Base-by-base conservation (phyloP, 1,140 invertebrate genomes). In the Procambarus virginalis region DNA sequence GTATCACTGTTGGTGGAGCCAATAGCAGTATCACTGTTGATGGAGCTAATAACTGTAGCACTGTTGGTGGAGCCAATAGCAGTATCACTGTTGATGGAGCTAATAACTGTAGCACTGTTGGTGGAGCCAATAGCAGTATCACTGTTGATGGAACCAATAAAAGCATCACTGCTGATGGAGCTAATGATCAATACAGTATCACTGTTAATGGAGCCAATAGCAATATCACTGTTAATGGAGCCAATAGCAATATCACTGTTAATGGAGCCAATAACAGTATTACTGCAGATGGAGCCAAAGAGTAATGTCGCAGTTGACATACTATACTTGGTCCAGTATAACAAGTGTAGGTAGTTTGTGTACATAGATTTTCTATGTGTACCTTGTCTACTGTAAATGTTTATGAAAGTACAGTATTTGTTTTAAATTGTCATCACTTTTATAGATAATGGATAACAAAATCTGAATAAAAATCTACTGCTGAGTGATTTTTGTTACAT, bases 311-410 rank as follows among this genome's bases (percentile, higher is more conserved):
- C 6, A 58, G 78, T 80, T 68, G 22, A 46, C 82, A 84, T 49
- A 17, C 12, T 55, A 64, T 58, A 60, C 68, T 83, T 83, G 64
- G 68, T 84, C 73, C 49, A 45, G 64, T 68, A 84, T 84, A 84
- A 84, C 68, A 60, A 34, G n/a, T 73, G 82, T 84, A 84, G 82
- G 58, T 84, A 84, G 81, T 84, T 70, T 84, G 48, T 84, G 82
- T 84, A 84, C 82, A 84, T 84, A 84, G 60, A 84, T 84, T 84
- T 84, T 84, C 82, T 84, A 84, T 84, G 82, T 84, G 82, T 84
- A 68, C 82, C 82, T 84, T 73, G 82, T 84, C 64, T 70, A 84
- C 82, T 84, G 82, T 84, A 84, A 84, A 84, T 84, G 82, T 84
- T 84, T 73, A 84, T 84, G 34, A 84, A 22, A 84, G 48, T 84